Evolutionary conservation across 1,140 invertebrate genomes (phyloP).

Genomic region (Trichonephila inaurata): DNA sequence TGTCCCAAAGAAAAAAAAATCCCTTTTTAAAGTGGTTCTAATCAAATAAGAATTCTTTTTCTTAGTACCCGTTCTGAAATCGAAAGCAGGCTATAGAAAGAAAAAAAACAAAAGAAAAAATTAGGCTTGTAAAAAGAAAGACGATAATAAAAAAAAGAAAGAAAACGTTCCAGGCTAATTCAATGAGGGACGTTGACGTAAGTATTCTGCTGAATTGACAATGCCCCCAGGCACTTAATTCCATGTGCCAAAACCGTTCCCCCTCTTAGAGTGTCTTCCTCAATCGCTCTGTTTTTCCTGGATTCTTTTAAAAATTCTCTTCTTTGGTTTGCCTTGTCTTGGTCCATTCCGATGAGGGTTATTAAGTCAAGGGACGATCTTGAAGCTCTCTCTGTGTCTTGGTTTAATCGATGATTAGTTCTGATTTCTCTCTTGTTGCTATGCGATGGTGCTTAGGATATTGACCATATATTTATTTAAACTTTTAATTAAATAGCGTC

Average conservation of each 20-base stretch:
- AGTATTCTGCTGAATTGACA: slow-evolving; percentile 72
- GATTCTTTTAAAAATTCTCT: slow-evolving; percentile 45
- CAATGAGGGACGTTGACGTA: slow-evolving; percentile 61
- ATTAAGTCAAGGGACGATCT: slow-evolving; percentile 45
- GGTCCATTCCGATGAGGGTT: slow-evolving; percentile 55
- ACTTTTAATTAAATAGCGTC: background rate
- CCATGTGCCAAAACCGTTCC: slow-evolving; percentile 39
- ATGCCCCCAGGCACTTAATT: slow-evolving; percentile 63
- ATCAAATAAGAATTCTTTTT: slow-evolving; percentile 54
- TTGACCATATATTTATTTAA: background rate
- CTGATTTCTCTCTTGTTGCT: slow-evolving; percentile 34
- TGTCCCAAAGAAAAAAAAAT: slow-evolving; percentile 33
- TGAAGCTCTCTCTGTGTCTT: background rate
- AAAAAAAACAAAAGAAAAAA: slow-evolving; percentile 1
- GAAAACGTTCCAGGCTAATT: slow-evolving; percentile 52
- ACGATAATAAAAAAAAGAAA: slow-evolving; percentile 3
- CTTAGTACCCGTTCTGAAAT: slow-evolving; percentile 26
- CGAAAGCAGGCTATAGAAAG: slow-evolving; percentile 9
- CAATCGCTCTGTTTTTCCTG: slow-evolving; percentile 25
- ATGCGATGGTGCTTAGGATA: background rate
- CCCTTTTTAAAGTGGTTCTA: slow-evolving; percentile 48
- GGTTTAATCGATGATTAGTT: slow-evolving; percentile 41
- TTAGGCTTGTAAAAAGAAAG: slow-evolving; percentile 33
- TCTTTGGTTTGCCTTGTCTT: background rate
- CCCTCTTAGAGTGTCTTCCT: slow-evolving; percentile 29